Base-by-base conservation (phyloP, 2,888 invertebrate species). In the Timema cristinae region DNA sequence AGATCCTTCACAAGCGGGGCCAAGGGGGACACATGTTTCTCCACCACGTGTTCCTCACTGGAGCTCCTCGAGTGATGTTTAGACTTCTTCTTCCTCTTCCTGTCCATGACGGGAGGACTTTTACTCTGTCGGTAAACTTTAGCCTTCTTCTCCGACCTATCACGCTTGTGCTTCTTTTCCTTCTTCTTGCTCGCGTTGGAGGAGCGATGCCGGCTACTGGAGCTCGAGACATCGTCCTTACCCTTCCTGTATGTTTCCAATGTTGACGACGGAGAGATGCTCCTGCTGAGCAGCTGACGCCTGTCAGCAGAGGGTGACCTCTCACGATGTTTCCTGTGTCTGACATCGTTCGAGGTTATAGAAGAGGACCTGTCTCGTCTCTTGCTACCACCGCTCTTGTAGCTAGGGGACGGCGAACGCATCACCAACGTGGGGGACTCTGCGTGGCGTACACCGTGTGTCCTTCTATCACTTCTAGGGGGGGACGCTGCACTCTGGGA, bases 61-160 rank as follows among this genome's bases (percentile, higher is more conserved):
- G 59, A 85, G 84, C 80, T 73, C 50, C 72, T 69, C 13, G 74
- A 73, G 13, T 59, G 67, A 71, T 73, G 70, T 68, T 90, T 91
- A 73, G 85, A 82, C 71, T 90, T 88, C 81, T 89, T 90, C 82
- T 89, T 90, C 54, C 75, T 72, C 63, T 77, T 75, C 81, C 90
- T 92, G 78, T 90, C 90, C 16, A 8, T 48, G 32, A 32, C 32
- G 11, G 48, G 16, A 9, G 73, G 73, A 56, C 73, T 73, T 66
- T 71, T 74, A 67, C 72, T 74, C 13, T 61, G 89, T 86, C 76
- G 90, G 90, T 7, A 79, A 78, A 6, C 82, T 70, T 73, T 84
- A 81, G 72, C 86, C 84, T 91, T 92, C 81, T 90, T 91, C 90
- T 89, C 79, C 91, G 91, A 66, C 91, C 90, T 78, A 90, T 90